Evolutionary conservation across 2,888 invertebrate species (phyloP).

Genomic region (Dione juno): DNA sequence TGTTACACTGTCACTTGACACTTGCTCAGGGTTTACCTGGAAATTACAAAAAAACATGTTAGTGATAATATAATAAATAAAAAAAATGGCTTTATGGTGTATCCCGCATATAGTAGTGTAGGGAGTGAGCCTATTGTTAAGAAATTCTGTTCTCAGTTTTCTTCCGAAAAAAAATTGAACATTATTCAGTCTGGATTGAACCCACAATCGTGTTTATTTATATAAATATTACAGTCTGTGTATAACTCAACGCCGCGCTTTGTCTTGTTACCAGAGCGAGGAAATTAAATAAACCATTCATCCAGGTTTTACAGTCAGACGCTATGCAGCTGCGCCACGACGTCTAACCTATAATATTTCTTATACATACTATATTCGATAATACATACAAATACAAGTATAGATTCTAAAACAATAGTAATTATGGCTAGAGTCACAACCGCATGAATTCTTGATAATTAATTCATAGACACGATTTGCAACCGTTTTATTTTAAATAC

Average conservation of each 20-base stretch:
- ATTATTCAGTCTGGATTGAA: too few species aligned
- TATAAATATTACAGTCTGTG: too few species aligned
- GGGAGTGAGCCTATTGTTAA: too few species aligned
- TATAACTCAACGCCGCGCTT: background rate
- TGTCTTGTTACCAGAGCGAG: background rate
- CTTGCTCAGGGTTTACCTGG: conserved; percentile 49
- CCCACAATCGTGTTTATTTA: too few species aligned
- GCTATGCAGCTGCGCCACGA: background rate
- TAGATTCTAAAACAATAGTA: conserved; percentile 2
- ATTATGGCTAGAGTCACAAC: background rate
- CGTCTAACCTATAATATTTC: background rate
- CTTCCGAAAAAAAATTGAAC: too few species aligned
- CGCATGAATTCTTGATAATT: conserved; percentile 14
- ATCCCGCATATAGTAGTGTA: too few species aligned
- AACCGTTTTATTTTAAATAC: background rate
- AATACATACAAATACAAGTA: background rate
- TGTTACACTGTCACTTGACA: conserved; percentile 43
- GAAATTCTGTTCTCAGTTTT: too few species aligned
- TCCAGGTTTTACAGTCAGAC: too few species aligned
- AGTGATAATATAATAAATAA: too few species aligned
- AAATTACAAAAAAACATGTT: conserved; percentile 45
- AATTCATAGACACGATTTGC: background rate
- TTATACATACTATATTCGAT: background rate
- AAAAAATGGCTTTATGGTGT: too few species aligned
- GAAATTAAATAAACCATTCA: too few species aligned